Evolutionary conservation across 2,797 vertebrate species (phyloP), one percentile per base, ranked within the genome.

Genomic region (Perodicticus potto): DNA sequence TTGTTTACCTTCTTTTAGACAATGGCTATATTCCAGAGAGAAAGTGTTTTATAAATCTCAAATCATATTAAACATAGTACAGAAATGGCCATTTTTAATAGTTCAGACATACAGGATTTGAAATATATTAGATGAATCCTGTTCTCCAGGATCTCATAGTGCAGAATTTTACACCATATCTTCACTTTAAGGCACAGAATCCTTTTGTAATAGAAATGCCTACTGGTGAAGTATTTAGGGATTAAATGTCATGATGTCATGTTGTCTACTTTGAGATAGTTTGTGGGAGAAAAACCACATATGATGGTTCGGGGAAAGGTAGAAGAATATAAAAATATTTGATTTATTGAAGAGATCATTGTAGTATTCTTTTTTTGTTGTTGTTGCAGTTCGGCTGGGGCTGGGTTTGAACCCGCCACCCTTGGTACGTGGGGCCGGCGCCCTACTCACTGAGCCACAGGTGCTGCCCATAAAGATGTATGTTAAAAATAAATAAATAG

Each of bases 31-130:
- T 86, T 93, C 76, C 65, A 63, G 32, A 92, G 59, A 57, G 34
- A 92, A 53, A 82, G 85, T 81, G 57, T 96, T 95, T 85, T 97
- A 22, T 86, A 89, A 91, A 92, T 93, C 81, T 93, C 43, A 95
- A 83, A 80, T 87, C 29, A 53, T 82, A 55, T 93, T 91, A 93
- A 86, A 57, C 94, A 49, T 85, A 87, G 12, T 80, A 89, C 40
- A 37, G 29, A 95, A 94, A 87, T 49, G 87, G 27, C 40, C 61
- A 80, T 87, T 91, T 97, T 96, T 63, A 94, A 86, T 59, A 90
- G 53, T 69, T 84, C 5, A 93, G 89, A 45, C n/a, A 61, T 93
- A 23, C 0, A 93, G 32, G 40, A 73, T 83, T 92, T 90, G 89
- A 86, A 94, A 55, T 78, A 76, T 45, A 45, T 37, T 76, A 91